These are phyloP conservation scores for Scartelaos histophorus DNA, from an alignment of 2,113 vertebrate species.

Conservation along the genomic window DNA sequence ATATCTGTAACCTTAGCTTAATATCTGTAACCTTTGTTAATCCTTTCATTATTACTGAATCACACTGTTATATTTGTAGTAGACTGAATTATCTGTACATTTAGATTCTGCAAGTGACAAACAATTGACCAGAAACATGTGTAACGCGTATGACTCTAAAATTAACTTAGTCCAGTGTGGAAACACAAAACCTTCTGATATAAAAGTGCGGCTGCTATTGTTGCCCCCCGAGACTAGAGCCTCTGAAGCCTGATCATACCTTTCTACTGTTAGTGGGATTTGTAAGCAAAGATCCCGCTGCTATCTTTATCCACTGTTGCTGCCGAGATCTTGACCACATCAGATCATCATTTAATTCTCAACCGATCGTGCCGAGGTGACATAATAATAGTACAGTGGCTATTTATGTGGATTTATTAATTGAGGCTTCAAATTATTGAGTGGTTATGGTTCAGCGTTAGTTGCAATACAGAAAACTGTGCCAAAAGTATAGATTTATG, in stretches of 20 bases:
- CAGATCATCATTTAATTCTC: neutral
- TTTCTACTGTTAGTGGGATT: slow-evolving; percentile 32
- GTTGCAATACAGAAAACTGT: neutral
- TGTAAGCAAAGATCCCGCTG: slow-evolving; percentile 23
- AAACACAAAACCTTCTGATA: neutral
- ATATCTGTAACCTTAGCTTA: neutral
- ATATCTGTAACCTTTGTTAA: neutral
- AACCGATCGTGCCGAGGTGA: neutral
- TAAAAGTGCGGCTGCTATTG: slow-evolving; percentile 17
- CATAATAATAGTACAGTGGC: neutral
- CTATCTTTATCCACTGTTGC: slow-evolving; percentile 59
- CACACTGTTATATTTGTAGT: neutral
- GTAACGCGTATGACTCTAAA: neutral
- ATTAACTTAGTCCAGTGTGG: neutral
- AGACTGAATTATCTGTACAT: neutral
- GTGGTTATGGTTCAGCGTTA: neutral
- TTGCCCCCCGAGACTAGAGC: slow-evolving; percentile 9
- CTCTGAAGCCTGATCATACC: slow-evolving; percentile 37
- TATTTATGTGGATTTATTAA: neutral
- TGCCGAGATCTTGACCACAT: slow-evolving; percentile 2
- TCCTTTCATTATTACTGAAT: neutral
- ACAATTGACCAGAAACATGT: neutral
- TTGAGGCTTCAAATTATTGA: neutral
- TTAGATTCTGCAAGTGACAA: neutral
- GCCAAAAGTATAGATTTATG: neutral